phyloP scores from a whole-genome alignment of 2,113 vertebrate genomes.

The Chaetodon trifascialis region DNA sequence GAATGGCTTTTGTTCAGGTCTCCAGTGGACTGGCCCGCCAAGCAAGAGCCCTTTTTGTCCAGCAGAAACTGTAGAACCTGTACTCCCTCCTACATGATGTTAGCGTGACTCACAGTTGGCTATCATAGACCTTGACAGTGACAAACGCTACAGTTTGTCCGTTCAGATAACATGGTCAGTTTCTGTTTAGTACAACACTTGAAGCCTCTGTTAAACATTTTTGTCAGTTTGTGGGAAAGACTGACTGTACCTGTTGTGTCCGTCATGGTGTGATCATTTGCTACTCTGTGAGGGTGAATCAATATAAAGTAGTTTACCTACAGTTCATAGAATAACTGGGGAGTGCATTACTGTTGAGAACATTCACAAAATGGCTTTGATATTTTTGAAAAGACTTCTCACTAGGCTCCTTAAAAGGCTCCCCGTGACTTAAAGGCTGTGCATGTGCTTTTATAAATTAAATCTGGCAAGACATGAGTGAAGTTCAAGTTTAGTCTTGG shows the following conservation, averaged over 20 bases:
- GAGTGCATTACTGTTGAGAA: background rate
- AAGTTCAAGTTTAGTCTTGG: constrained; percentile 60
- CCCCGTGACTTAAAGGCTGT: constrained; percentile 42
- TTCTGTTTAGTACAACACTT: constrained; percentile 24
- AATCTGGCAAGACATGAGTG: constrained; percentile 72
- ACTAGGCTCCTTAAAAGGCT: constrained; percentile 22
- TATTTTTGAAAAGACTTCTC: constrained; percentile 30
- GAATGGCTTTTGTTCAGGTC: constrained; percentile 76
- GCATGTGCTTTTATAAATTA: constrained; percentile 54
- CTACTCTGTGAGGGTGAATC: constrained; percentile 29
- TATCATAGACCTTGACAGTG: constrained; percentile 68
- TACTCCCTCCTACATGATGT: constrained; percentile 68
- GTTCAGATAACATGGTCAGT: constrained; percentile 37
- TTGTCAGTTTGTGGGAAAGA: constrained; percentile 14
- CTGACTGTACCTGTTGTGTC: background rate
- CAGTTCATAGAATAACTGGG: constrained; percentile 7
- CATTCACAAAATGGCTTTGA: constrained; percentile 26
- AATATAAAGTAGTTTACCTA: constrained; percentile 20
- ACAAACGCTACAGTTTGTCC: constrained; percentile 52
- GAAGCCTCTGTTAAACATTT: constrained; percentile 20
- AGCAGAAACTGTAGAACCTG: constrained; percentile 58
- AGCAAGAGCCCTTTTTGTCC: constrained; percentile 68
- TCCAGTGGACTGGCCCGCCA: constrained; percentile 53
- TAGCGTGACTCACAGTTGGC: constrained; percentile 79
- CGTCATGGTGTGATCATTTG: background rate